Percentiles rank a stretch among this genome's conserved stretches.
Conservation (phyloP, 2,797 vertebrate genomes). For the Alfaro cultratus region DNA sequence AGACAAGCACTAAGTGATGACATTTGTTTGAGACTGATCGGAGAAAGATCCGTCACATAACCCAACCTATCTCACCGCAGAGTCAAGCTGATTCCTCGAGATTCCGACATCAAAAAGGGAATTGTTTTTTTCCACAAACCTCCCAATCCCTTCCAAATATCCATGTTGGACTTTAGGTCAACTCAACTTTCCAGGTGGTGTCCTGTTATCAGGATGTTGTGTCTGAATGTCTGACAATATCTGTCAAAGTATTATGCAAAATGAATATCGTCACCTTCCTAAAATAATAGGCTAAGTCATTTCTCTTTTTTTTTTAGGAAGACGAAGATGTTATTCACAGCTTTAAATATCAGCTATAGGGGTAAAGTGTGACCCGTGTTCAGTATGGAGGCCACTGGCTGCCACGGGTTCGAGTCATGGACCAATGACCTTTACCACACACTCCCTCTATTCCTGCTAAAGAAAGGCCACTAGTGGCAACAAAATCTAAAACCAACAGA, state of each 20-base stretch:
- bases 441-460: too few species aligned
- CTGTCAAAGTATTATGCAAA: background rate
- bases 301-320: too few species aligned
- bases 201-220: background rate
- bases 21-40: background rate
- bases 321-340: background rate
- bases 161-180: background rate
- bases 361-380: too few species aligned
- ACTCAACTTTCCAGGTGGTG: background rate
- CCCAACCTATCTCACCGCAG: background rate
- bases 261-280: too few species aligned
- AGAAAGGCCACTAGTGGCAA: too few species aligned
- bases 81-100: background rate
- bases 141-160: background rate
- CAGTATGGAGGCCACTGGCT: too few species aligned
- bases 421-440: too few species aligned
- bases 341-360: background rate
- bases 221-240: background rate
- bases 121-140: background rate
- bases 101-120: background rate
- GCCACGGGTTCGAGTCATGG: too few species aligned
- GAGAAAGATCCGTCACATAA: background rate
- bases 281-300: too few species aligned
- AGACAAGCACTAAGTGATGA: background rate
- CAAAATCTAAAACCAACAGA: too few species aligned